Percentiles rank a stretch among this genome's conserved stretches.
Evolutionary conservation across 2,888 invertebrate species (phyloP).

Genomic region (Euplagia quadripunctaria): DNA sequence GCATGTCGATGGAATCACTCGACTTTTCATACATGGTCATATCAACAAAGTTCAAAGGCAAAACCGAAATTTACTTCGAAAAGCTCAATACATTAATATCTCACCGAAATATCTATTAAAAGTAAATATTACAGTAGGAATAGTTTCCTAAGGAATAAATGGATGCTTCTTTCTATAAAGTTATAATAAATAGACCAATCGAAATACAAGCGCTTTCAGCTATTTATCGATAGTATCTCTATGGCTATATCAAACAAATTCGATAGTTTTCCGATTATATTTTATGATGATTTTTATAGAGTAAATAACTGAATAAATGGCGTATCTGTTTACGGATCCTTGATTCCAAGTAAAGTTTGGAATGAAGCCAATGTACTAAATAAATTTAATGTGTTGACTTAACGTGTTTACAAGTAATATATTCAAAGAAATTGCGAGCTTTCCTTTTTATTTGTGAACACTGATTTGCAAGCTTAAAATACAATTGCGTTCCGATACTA

Average conservation of each 20-base stretch:
- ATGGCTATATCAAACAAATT: conserved; percentile 20
- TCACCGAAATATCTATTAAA: conserved; percentile 20
- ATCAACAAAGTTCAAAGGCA: conserved; percentile 13
- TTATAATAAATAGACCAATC: conserved; percentile 19
- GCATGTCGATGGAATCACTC: not conserved
- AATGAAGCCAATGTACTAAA: conserved; percentile 38
- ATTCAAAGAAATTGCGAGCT: conserved; percentile 21
- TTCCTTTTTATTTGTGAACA: conserved; percentile 21
- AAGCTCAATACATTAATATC: not conserved
- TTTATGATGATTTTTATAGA: conserved; percentile 40
- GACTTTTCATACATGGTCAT: conserved; percentile 1
- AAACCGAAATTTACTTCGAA: conserved; percentile 2
- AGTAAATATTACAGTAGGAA: conserved; percentile 13
- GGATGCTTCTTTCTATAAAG: conserved; percentile 15
- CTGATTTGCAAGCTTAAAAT: conserved; percentile 14
- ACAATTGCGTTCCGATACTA: not conserved
- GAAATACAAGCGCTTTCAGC: conserved; percentile 16
- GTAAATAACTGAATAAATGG: conserved; percentile 48
- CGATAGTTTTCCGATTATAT: conserved; percentile 33
- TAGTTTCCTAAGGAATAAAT: conserved; percentile 22
- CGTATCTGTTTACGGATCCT: conserved; percentile 28
- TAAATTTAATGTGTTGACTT: conserved; percentile 43
- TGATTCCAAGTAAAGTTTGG: conserved; percentile 34
- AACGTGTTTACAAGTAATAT: conserved; percentile 37
- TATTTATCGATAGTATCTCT: conserved; percentile 11